Evolutionary conservation across 2,797 vertebrate genomes (phyloP).

Genomic region (Ctenopoma multispine): DNA sequence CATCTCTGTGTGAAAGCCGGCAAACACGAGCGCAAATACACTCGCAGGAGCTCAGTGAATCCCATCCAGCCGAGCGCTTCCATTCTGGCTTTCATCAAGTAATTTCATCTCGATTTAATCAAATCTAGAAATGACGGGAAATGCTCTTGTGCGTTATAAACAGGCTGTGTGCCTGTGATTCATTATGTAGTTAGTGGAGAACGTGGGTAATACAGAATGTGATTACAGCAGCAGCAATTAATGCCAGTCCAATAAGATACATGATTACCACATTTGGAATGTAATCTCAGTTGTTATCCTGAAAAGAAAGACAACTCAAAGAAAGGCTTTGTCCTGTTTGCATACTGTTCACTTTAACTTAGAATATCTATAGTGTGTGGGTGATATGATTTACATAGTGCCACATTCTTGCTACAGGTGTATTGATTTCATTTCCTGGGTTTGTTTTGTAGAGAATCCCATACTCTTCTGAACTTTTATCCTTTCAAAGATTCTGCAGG

Average conservation of each 20-base stretch:
- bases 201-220: conserved; percentile 58
- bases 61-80: conserved; percentile 43
- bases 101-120: conserved; percentile 66
- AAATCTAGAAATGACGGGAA: conserved; percentile 51
- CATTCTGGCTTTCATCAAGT: conserved; percentile 51
- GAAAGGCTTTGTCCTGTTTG: conserved; percentile 25
- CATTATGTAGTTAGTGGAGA: conserved; percentile 55
- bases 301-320: conserved; percentile 25
- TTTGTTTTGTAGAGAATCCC: conserved; percentile 42
- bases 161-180: conserved; percentile 45
- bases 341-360: conserved; percentile 40
- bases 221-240: conserved; percentile 64
- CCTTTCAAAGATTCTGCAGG: neutral
- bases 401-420: conserved; percentile 13
- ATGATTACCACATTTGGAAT: conserved; percentile 63
- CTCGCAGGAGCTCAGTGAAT: conserved; percentile 41
- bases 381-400: conserved; percentile 38
- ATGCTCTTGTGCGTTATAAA: conserved; percentile 47
- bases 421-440: conserved; percentile 52
- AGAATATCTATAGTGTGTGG: conserved; percentile 18
- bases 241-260: conserved; percentile 64
- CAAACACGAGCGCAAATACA: conserved; percentile 41
- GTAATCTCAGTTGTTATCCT: conserved; percentile 56
- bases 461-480: conserved; percentile 18
- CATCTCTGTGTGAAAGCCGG: conserved; percentile 55